Base-by-base conservation (phyloP, 2,888 invertebrate species). In the Caenorhabditis wallacei region DNA sequence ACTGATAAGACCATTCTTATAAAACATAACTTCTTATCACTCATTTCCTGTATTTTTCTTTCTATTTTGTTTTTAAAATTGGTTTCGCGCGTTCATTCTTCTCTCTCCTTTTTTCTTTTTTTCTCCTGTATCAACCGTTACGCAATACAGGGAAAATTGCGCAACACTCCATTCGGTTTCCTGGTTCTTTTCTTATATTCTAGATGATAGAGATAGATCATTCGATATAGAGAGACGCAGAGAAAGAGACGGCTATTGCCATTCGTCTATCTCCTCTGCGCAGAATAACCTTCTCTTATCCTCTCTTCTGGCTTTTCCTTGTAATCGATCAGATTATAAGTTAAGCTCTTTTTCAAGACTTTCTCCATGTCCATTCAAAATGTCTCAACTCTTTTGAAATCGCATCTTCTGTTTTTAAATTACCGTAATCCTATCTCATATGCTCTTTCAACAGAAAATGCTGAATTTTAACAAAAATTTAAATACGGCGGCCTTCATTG, bases 271-370 rank as follows among this genome's bases (percentile, higher is more conserved):
- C 69, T 43, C 35, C 24, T 54, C 69, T 26, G 40, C 40, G 71
- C 37, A 57, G 57, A 43, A 40, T 57, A 71, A 71, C 59, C 51
- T 63, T 56, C 54, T 64, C 64, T 46, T 46, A 40, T 56, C 59
- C 24, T 30, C 37, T 20, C 48, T 57, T 35, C 4, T 20, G 37
- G 66, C 66, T 66, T 66, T 35, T 22, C 30, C 66, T 37, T 40
- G 53, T 53, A 66, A 66, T 66, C 66, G 66, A 66, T 66, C 66
- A 26, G 66, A 64, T 64, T n/a, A 59, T 16, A 57, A 24, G 46
- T 48, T n/a, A 48, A 51, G 48, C 64, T 64, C 48, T 35, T 64
- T 64, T n/a, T 64, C 26, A 3, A 11, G 20, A 30, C 30, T 30
- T 30, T 8, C 3, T 30, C 8, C 30, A 5, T 30, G 4, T 30